A percentile compares a stretch with the other conserved stretches of the same genome.
These are phyloP conservation scores for Pararge aegeria DNA, from an alignment of 1,140 invertebrate species.

Conservation along the genomic window DNA sequence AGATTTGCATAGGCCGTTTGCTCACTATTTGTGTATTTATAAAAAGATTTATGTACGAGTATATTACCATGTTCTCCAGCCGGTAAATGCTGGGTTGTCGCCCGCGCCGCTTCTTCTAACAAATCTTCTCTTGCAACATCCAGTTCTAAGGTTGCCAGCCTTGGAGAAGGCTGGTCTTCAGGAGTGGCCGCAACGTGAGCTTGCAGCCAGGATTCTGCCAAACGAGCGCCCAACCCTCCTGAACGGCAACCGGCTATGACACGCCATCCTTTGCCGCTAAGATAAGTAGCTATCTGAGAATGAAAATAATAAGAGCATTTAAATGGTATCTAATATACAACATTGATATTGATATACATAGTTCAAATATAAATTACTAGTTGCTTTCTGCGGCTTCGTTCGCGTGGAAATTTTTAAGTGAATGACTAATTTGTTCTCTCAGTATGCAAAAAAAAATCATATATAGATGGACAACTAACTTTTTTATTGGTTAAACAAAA, in stretches of 20 bases:
- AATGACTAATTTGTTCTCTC: too few relatives aligned
- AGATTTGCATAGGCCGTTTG: too few relatives aligned
- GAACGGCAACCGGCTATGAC: slow-evolving; percentile 88
- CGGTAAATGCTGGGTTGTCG: slow-evolving; percentile 88
- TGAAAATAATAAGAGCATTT: background rate
- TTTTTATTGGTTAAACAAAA: too few relatives aligned
- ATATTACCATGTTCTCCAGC: slow-evolving; percentile 87
- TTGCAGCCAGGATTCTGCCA: slow-evolving; percentile 82
- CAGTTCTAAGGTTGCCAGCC: slow-evolving; percentile 85
- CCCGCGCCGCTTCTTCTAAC: slow-evolving; percentile 87
- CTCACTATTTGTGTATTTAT: too few relatives aligned
- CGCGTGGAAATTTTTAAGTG: too few relatives aligned
- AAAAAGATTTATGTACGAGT: too few relatives aligned
- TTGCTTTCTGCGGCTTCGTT: too few relatives aligned
- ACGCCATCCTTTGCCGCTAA: slow-evolving; percentile 84
- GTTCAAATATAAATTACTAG: too few relatives aligned
- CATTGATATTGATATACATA: too few relatives aligned
- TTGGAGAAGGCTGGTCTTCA: slow-evolving; percentile 69
- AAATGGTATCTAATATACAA: background rate
- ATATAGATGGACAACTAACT: too few relatives aligned
- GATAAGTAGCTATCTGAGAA: slow-evolving; percentile 81
- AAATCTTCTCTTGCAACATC: slow-evolving; percentile 90
- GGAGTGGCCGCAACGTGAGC: slow-evolving; percentile 79
- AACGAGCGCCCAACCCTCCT: slow-evolving; percentile 77
- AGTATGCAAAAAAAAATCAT: too few relatives aligned